A percentile compares a stretch with the other conserved stretches of the same genome.
These are phyloP conservation scores for Hanleya hanleyi DNA, from an alignment of 2,888 invertebrate genomes.

Conservation along the genomic window DNA sequence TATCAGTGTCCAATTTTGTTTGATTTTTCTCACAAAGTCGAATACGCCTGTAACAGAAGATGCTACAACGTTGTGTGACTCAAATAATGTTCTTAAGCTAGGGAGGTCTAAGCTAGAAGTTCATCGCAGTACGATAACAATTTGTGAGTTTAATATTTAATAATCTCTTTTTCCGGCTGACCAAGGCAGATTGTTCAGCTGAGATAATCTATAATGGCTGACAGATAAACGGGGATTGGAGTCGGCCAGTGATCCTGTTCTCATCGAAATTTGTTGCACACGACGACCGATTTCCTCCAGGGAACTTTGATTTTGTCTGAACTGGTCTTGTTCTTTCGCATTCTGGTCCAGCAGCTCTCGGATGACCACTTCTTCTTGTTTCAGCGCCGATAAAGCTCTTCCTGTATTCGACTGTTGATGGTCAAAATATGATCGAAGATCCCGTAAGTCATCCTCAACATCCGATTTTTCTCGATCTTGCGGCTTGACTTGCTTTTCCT, in stretches of 20 bases:
- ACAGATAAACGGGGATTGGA: not conserved
- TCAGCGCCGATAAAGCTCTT: not conserved
- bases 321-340: not conserved
- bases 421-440: not conserved
- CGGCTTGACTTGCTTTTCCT: too few relatives aligned
- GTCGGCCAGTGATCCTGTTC: not conserved
- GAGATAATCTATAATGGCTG: not conserved
- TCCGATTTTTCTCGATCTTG: too few relatives aligned
- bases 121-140: too few relatives aligned
- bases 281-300: not conserved
- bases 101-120: too few relatives aligned
- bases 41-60: too few relatives aligned
- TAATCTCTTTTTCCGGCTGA: not conserved
- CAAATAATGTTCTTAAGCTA: too few relatives aligned
- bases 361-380: constrained; percentile 2
- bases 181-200: not conserved
- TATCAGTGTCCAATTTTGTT: too few relatives aligned
- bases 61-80: too few relatives aligned
- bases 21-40: too few relatives aligned
- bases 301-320: not conserved
- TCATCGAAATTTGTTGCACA: not conserved
- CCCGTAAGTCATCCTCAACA: not conserved
- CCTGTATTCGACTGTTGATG: not conserved
- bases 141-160: too few relatives aligned
- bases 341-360: constrained; percentile 1